Conservation (phyloP, 2,113 vertebrate genomes). For the Ceuthmochares aereus region DNA sequence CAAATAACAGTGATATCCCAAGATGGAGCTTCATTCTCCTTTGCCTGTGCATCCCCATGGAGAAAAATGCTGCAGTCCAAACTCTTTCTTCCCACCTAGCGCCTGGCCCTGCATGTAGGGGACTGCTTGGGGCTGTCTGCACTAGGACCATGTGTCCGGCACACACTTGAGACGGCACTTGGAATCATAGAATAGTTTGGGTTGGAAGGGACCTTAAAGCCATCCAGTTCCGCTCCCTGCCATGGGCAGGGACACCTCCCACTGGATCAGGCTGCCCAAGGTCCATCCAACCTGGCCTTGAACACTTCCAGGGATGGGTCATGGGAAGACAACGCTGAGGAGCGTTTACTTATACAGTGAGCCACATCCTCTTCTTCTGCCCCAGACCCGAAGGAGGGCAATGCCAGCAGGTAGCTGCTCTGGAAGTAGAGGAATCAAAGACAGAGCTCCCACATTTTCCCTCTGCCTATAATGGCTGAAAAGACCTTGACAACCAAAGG, state of each 20-base stretch:
- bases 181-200: too few species aligned
- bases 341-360: background rate
- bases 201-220: too few species aligned
- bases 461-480: background rate
- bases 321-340: background rate
- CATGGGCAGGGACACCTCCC: too few species aligned
- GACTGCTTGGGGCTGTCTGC: background rate
- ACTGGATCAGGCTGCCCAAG: too few species aligned
- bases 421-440: background rate
- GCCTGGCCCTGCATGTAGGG: background rate
- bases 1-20: background rate
- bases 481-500: background rate
- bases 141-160: background rate
- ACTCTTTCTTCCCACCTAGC: accelerated
- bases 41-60: background rate
- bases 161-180: background rate
- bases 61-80: background rate
- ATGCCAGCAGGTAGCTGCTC: background rate
- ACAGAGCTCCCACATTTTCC: background rate
- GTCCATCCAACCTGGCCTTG: too few species aligned
- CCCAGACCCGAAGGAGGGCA: background rate
- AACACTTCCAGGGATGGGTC: too few species aligned
- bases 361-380: background rate
- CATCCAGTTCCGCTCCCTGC: too few species aligned
- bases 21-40: background rate